Conservation (phyloP, 2,113 vertebrate species). For the Zeus faber region DNA sequence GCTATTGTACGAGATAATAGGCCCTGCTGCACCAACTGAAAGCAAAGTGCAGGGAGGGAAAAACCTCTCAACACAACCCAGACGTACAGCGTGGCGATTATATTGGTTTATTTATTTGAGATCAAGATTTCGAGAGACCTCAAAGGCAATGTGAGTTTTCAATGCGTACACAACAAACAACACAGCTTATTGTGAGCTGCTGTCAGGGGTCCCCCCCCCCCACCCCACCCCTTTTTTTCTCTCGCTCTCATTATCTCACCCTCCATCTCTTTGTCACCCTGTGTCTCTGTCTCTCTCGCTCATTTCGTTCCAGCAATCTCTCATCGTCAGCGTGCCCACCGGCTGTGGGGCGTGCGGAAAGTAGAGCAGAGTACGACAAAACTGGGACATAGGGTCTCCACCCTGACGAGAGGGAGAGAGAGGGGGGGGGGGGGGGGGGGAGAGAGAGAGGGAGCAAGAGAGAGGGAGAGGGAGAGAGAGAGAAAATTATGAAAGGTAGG, state of each 20-base stretch:
- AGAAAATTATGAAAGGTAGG: background rate
- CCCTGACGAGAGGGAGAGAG: conserved; percentile 31
- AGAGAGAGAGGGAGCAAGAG: background rate
- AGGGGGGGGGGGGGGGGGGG: background rate
- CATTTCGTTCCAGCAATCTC: background rate
- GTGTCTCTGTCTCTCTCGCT: background rate
- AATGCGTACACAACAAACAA: conserved; percentile 29
- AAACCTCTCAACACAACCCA: too few relatives aligned
- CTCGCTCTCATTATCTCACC: background rate
- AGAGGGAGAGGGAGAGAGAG: background rate
- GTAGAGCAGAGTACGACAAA: conserved; percentile 47
- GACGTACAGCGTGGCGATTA: too few relatives aligned
- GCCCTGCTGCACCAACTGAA: too few relatives aligned
- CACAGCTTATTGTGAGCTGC: conserved; percentile 16
- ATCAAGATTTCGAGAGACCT: conserved; percentile 11
- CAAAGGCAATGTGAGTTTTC: conserved; percentile 27
- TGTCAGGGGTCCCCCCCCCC: conserved; percentile 9
- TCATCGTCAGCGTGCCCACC: background rate
- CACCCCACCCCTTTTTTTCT: background rate
- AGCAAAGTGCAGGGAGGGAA: too few relatives aligned
- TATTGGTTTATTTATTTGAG: background rate
- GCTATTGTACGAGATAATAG: too few relatives aligned
- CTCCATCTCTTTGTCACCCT: background rate
- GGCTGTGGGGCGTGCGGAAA: conserved; percentile 40
- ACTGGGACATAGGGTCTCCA: conserved; percentile 55